A percentile compares a stretch with the other conserved stretches of the same genome.
These are phyloP conservation scores for Bombus soroeensis DNA, from an alignment of 1,140 invertebrate species.

Conservation along the genomic window DNA sequence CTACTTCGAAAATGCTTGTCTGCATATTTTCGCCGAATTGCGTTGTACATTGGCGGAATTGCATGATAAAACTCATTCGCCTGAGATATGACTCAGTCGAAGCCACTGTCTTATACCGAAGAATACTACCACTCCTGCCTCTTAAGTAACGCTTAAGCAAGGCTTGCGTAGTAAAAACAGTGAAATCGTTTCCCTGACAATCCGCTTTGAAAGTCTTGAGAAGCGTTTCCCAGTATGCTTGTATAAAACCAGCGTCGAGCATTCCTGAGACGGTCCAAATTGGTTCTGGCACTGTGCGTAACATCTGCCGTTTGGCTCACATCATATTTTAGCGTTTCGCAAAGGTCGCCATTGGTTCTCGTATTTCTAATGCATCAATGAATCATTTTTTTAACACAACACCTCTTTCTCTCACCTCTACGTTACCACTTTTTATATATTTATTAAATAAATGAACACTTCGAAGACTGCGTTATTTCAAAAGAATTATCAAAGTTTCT, in stretches of 20 bases:
- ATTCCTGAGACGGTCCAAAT: slow-evolving; percentile 77
- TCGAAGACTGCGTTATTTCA: background rate
- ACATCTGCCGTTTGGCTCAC: slow-evolving; percentile 61
- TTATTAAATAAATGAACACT: background rate
- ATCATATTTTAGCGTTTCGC: slow-evolving; percentile 69
- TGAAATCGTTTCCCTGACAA: background rate
- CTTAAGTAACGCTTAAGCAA: slow-evolving; percentile 10
- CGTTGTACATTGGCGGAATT: background rate
- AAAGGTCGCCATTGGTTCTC: slow-evolving; percentile 47
- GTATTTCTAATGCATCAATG: background rate
- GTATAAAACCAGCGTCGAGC: slow-evolving; percentile 46
- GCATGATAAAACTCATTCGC: background rate
- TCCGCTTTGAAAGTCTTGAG: background rate
- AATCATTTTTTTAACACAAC: background rate
- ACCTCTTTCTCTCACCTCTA: too few species aligned
- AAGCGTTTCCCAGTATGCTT: slow-evolving; percentile 54
- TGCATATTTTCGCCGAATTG: background rate
- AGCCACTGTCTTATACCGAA: background rate
- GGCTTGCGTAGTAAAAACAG: slow-evolving; percentile 24
- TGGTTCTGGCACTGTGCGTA: slow-evolving; percentile 74
- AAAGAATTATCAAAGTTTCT: background rate
- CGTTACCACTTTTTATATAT: background rate
- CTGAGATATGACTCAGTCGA: slow-evolving; percentile 40
- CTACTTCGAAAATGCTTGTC: background rate
- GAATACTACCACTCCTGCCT: background rate